Percentiles rank a stretch among this genome's conserved stretches.
phyloP scores from a whole-genome alignment of 2,797 vertebrate species.

The Perodicticus potto region DNA sequence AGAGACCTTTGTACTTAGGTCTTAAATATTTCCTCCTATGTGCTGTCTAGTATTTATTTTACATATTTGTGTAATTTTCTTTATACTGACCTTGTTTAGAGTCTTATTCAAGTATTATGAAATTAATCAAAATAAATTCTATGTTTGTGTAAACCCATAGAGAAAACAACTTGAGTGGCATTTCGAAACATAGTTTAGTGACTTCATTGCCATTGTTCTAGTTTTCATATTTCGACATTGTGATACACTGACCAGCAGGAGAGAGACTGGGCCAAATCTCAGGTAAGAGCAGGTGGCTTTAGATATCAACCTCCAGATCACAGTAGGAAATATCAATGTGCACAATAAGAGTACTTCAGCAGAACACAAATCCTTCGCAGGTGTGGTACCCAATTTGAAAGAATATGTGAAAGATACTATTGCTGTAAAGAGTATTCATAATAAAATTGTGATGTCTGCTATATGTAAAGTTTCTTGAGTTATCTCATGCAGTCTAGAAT shows the following conservation, averaged over 20 bases:
- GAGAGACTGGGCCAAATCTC: not conserved
- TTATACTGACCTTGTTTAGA: not conserved
- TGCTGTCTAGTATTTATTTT: not conserved
- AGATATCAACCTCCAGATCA: not conserved
- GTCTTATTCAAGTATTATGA: not conserved
- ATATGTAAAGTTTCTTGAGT: not conserved
- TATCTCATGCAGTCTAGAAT: not conserved
- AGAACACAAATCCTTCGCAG: not conserved
- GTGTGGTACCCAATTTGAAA: not conserved
- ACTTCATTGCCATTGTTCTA: not conserved
- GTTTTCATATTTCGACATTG: not conserved
- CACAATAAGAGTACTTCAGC: not conserved
- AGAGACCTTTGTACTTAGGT: not conserved
- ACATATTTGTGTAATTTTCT: not conserved
- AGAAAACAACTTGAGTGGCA: not conserved
- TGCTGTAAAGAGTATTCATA: not conserved
- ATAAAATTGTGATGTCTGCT: not conserved
- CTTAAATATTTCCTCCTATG: slow-evolving; percentile 41
- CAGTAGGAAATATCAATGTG: not conserved
- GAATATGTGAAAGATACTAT: not conserved
- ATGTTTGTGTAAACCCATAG: not conserved
- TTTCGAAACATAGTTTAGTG: not conserved
- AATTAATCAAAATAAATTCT: slow-evolving; percentile 23
- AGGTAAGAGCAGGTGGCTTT: not conserved
- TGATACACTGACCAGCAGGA: not conserved